Evolutionary conservation across 2,797 vertebrate species (phyloP).

Genomic region (Smutsia temminckii): DNA sequence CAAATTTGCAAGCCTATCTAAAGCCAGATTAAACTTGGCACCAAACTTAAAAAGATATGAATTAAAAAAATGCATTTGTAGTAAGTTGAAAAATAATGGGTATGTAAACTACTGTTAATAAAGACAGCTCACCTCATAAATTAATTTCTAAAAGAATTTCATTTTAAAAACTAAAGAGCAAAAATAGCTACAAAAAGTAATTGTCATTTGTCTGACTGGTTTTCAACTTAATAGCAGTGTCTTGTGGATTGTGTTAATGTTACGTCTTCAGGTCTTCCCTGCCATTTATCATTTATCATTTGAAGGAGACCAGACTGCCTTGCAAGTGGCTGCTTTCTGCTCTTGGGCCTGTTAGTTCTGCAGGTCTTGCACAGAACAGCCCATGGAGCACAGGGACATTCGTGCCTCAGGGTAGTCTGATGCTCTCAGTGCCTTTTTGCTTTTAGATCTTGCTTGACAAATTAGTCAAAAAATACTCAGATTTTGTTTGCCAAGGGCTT

Average conservation of each 20-base stretch:
- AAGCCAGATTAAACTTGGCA: constrained; percentile 27
- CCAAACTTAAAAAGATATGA: not conserved
- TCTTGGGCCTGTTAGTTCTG: not conserved
- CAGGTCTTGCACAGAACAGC: not conserved
- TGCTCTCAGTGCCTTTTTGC: not conserved
- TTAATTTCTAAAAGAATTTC: constrained; percentile 44
- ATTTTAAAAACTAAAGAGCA: not conserved
- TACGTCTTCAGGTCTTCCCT: not conserved
- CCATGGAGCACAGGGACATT: not conserved
- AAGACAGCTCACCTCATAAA: constrained; percentile 23
- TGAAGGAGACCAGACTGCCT: not conserved
- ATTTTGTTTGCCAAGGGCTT: not conserved
- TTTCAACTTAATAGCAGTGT: not conserved
- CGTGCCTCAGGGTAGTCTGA: not conserved
- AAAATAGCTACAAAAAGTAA: not conserved
- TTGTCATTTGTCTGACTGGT: not conserved
- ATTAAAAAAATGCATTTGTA: constrained; percentile 2
- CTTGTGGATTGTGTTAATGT: not conserved
- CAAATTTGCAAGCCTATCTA: not conserved
- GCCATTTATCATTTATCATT: not conserved
- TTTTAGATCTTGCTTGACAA: not conserved
- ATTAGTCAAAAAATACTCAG: not conserved
- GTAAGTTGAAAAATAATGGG: not conserved
- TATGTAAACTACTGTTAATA: not conserved
- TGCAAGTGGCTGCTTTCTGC: not conserved